Conservation (phyloP, 2,113 vertebrate species). For the Clarias batrachus region DNA sequence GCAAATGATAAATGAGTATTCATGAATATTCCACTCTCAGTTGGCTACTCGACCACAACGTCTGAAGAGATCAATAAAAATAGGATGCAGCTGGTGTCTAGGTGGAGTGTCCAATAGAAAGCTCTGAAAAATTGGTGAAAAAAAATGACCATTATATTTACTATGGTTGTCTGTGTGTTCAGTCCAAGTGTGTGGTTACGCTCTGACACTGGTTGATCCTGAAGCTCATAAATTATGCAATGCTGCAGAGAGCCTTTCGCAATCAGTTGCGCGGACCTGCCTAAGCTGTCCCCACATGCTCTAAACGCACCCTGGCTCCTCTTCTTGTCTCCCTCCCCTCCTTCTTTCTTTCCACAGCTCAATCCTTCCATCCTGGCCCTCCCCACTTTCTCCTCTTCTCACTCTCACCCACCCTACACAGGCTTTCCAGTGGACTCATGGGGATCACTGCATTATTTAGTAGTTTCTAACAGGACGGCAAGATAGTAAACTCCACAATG, state of each 20-base stretch:
- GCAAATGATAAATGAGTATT: neutral
- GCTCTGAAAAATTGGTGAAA: constrained; percentile 13
- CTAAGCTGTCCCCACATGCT: constrained; percentile 56
- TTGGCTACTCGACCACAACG: too few species aligned
- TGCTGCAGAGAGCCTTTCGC: constrained; percentile 68
- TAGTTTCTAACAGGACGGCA: constrained; percentile 55
- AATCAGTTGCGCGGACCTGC: constrained; percentile 57
- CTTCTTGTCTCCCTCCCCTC: neutral
- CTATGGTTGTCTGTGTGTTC: constrained; percentile 2
- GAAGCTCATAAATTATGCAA: constrained; percentile 74
- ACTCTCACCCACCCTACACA: neutral
- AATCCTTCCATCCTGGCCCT: constrained; percentile 28
- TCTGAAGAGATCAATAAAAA: neutral
- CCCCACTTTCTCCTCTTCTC: neutral
- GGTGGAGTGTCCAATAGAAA: constrained; percentile 30
- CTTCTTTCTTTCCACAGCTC: neutral
- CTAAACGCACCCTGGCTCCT: constrained; percentile 43
- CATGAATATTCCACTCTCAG: neutral
- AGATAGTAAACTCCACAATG: constrained; percentile 51
- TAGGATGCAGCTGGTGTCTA: neutral
- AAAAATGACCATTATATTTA: constrained; percentile 27
- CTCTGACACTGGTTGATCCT: constrained; percentile 55
- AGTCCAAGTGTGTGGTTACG: constrained; percentile 52
- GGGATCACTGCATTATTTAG: constrained; percentile 67
- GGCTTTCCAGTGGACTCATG: constrained; percentile 46